Evolutionary conservation across 2,113 vertebrate genomes (phyloP), one percentile per base, ranked within the genome.

Genomic region (Alligator mississippiensis): DNA sequence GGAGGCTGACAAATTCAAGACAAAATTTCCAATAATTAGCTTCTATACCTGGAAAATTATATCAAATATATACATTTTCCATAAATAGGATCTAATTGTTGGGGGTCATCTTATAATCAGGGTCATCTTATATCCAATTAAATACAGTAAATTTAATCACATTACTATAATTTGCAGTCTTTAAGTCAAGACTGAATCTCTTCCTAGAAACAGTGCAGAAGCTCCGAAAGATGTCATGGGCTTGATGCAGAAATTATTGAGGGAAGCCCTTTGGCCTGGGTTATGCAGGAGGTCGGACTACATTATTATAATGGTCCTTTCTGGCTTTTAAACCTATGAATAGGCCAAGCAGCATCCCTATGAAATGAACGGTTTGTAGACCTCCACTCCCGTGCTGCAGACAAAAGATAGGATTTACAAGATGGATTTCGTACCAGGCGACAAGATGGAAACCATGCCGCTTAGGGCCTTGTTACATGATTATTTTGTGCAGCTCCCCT

Each of bases 171-270:
- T 68, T 90, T 87, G 85, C 91, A 79, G 85, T 58, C 82, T 78
- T 0, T 88, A 92, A 91, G 54, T 15, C 78, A 90, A 85, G 85
- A 90, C 54, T 58, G 90, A 91, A 58, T 84, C 77, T 9, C 28
- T 79, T 87, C 93, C 90, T 79, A 97, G 90, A 92, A 91, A 80
- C 54, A 89, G 90, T 38, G 93, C 75, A 93, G 87, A 91, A 72
- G 82, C 68, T 90, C 96, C 78, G 94, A 84, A 84, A 70, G 66
- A 89, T 54, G 81, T 38, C 81, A 38, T 82, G 54, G 75, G 80
- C 19, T 81, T 89, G 80, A 63, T 77, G 84, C 12, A 85, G 89
- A 90, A 97, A 97, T 94, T 87, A 94, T 59, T 87, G 63, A 94
- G 93, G 62, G 59, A 89, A 57, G 93, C 78, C 68, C 74, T 81